Evolutionary conservation across 2,797 vertebrate species (phyloP), one percentile per base, ranked within the genome.

Genomic region (Brotula barbata): DNA sequence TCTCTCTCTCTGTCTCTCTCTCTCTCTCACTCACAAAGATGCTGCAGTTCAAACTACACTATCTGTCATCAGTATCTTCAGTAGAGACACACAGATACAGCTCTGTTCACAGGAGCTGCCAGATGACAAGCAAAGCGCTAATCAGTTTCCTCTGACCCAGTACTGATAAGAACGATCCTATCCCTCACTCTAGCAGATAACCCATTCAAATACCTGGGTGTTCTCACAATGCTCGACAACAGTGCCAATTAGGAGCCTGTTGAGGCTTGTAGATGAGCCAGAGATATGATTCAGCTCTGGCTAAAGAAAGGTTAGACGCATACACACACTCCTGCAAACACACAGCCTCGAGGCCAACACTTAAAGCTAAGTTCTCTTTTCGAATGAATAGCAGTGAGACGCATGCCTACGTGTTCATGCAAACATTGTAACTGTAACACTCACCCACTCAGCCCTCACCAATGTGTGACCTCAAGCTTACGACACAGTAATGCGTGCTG

Each of bases 161-260:
- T 68, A 31, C 78, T 68, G 87, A 90, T 90, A 88, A 87, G 84
- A 85, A 54, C 22, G 63, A 85, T 88, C 77, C 73, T 77, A 77
- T 84, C 71, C 74, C 70, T 85, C 85, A 74, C 61, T 77, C 47
- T 34, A 61, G 64, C 64, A 83, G 84, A 85, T 86, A 87, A 78
- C 64, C 71, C 77, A 82, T 85, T 88, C 77, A 86, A 80, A 89
- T 81, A 86, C 81, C 80, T 84, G 84, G 64, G 73, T 78, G 75
- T 85, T 83, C 78, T 82, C 68, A 50, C 83, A 70, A 74, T 50
- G 48, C 66, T 75, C 71, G 63, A 87, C 84, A 84, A 73, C 85
- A 75, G 68, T 62, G 57, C 84, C 86, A 91, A 90, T 90, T 89
- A 91, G 77, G 63, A 86, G 65, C 83, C 76, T 79, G 87, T 77